phyloP scores from a whole-genome alignment of 2,113 vertebrate species.

The Terrapene triunguis region DNA sequence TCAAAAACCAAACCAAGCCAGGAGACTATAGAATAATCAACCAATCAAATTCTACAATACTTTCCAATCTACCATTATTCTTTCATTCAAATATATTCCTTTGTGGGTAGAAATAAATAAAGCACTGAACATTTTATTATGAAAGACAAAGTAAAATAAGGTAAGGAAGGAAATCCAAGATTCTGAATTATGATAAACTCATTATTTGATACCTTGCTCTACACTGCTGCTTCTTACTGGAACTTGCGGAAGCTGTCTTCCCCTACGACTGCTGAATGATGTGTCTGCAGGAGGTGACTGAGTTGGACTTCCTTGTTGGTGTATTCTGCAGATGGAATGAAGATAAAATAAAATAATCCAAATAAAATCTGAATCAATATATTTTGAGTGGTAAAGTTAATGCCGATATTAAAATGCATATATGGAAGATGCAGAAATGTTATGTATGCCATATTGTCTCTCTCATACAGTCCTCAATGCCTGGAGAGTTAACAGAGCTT shows the following conservation, averaged over 20 bases:
- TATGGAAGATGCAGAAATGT: not conserved
- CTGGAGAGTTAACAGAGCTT: not conserved
- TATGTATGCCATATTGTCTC: not conserved
- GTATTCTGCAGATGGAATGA: conserved; percentile 82
- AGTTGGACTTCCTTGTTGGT: conserved; percentile 85
- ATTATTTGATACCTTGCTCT: conserved; percentile 92
- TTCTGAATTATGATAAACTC: conserved; percentile 67
- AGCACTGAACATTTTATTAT: not conserved
- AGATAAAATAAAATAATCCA: conserved; percentile 6
- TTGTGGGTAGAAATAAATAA: not conserved
- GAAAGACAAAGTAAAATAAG: not conserved
- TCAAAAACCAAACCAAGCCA: not conserved
- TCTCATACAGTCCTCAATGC: not conserved
- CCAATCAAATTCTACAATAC: not conserved
- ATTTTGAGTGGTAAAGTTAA: not conserved
- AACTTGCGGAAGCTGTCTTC: conserved; percentile 94
- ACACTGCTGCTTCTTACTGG: conserved; percentile 93
- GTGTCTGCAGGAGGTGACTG: conserved; percentile 87
- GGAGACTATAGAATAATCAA: conserved; percentile 17
- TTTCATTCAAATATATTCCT: conserved; percentile 1
- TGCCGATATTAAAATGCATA: not conserved
- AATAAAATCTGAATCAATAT: not conserved
- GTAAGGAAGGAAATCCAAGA: conserved; percentile 53
- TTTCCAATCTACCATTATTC: not conserved
- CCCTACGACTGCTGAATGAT: conserved; percentile 87